A percentile compares a stretch with the other conserved stretches of the same genome.
Evolutionary conservation across 2,113 vertebrate species (phyloP).

Genomic region (Oryctolagus cuniculus): mOryCun1.1 NC_091434.1:134529501-134530000

Average conservation of each 20-base stretch:
- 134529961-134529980: slow-evolving; percentile 25
- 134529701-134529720: slow-evolving; percentile 66
- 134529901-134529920: slow-evolving; percentile 49
- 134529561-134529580: neutral
- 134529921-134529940: slow-evolving; percentile 64
- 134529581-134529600: neutral
- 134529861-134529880: slow-evolving; percentile 60
- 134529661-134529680: slow-evolving; percentile 69
- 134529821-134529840: slow-evolving; percentile 54
- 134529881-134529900: slow-evolving; percentile 49
- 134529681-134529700: slow-evolving; percentile 50
- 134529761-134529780: slow-evolving; percentile 59
- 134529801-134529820: slow-evolving; percentile 47
- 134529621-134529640: neutral
- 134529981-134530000: slow-evolving; percentile 29
- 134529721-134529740: slow-evolving; percentile 31
- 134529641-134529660: slow-evolving; percentile 22
- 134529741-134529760: slow-evolving; percentile 71
- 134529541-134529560: neutral
- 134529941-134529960: slow-evolving; percentile 68
- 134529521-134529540: neutral
- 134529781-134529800: slow-evolving; percentile 54
- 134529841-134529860: slow-evolving; percentile 57
- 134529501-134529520: neutral
- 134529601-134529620: neutral